Evolutionary conservation across 2,113 vertebrate genomes (phyloP).

Genomic region (Leptobrachium leishanense): DNA sequence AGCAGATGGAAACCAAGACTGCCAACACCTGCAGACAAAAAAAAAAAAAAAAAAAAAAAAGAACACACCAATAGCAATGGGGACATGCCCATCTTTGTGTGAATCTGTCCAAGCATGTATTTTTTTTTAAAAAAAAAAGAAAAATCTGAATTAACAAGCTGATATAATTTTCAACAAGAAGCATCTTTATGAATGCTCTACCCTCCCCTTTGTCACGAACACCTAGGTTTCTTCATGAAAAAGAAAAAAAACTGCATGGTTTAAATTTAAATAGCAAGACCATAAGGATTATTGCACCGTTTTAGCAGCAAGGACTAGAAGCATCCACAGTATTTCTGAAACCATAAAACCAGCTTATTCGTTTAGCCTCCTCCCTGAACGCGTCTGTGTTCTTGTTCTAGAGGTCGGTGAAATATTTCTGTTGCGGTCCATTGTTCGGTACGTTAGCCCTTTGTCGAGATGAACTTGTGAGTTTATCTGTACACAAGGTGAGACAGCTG

Average conservation of each 20-base stretch:
- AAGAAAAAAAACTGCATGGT: neutral
- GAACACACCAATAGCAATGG: too few relatives aligned
- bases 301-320: conserved; percentile 58
- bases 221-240: too few relatives aligned
- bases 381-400: conserved; percentile 46
- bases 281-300: conserved; percentile 51
- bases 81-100: too few relatives aligned
- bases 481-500: conserved; percentile 90
- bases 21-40: too few relatives aligned
- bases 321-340: conserved; percentile 54
- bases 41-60: too few relatives aligned
- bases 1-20: too few relatives aligned
- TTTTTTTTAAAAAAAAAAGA: too few relatives aligned
- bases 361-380: conserved; percentile 39
- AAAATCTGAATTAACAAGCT: too few relatives aligned
- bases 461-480: conserved; percentile 68
- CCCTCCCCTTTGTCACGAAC: too few relatives aligned
- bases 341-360: conserved; percentile 55
- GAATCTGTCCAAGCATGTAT: too few relatives aligned
- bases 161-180: too few relatives aligned
- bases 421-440: conserved; percentile 31
- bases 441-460: conserved; percentile 63
- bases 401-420: conserved; percentile 49
- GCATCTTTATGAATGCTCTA: too few relatives aligned
- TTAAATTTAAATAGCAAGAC: conserved; percentile 28